Percentiles rank a stretch among this genome's conserved stretches.
Evolutionary conservation across 2,888 invertebrate species (phyloP).

Genomic region (Lycaena phlaeas): DNA sequence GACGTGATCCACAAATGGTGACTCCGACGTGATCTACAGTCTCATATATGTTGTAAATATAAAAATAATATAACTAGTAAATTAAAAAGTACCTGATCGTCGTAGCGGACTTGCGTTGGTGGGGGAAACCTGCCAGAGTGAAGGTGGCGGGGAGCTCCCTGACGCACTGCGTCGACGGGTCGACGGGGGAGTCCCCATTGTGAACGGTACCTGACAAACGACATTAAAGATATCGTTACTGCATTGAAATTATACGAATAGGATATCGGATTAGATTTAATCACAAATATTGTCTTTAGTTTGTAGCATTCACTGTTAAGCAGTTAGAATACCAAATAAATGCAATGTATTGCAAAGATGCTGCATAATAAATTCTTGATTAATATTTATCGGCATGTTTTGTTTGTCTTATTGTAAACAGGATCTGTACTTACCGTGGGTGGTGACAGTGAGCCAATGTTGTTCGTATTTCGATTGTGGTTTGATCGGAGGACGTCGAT

Average conservation of each 20-base stretch:
- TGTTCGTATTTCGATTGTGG: conserved; percentile 80
- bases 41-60: no score
- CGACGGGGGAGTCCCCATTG: conserved; percentile 88
- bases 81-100: conserved; percentile 65
- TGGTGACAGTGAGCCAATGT: conserved; percentile 93
- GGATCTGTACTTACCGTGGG: conserved; percentile 83
- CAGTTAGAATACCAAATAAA: no score
- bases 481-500: conserved; percentile 87
- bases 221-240: background rate
- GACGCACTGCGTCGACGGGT: conserved; percentile 77
- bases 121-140: conserved; percentile 88
- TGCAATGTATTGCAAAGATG: no score
- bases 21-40: no score
- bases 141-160: conserved; percentile 80
- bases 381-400: no score
- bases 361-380: no score
- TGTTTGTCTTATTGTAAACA: no score
- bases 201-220: conserved; percentile 78
- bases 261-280: no score
- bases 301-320: no score
- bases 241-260: background rate
- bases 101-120: conserved; percentile 82
- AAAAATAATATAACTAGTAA: no score
- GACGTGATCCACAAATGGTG: no score
- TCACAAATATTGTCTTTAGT: no score